Evolutionary conservation across 2,888 invertebrate species (phyloP).

Genomic region (Diplazon laetatorius): DNA sequence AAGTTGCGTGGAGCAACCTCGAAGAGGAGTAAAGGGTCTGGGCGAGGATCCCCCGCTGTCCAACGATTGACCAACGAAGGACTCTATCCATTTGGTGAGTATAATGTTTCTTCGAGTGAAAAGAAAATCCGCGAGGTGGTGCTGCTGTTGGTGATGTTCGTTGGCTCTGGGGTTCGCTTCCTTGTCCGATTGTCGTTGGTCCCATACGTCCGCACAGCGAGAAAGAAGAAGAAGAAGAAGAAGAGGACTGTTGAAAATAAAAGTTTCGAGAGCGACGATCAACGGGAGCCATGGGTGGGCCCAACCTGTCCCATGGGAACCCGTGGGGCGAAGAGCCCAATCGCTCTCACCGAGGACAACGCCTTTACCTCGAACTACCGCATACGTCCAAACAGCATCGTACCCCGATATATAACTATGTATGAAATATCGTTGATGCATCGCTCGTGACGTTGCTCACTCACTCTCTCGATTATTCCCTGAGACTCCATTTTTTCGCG

Average conservation of each 20-base stretch:
- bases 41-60: constrained; percentile 78
- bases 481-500: constrained; percentile 57
- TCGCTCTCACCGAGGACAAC: constrained; percentile 3
- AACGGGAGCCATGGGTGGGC: constrained; percentile 81
- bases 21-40: constrained; percentile 52
- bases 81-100: constrained; percentile 77
- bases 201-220: constrained; percentile 15
- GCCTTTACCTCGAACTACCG: constrained; percentile 27
- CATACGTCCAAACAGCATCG: constrained; percentile 33
- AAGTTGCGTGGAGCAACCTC: constrained; percentile 9
- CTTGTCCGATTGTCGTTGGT: constrained; percentile 9
- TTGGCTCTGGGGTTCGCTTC: constrained; percentile 8
- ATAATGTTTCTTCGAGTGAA: constrained; percentile 61
- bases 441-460: constrained; percentile 32
- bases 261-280: constrained; percentile 61
- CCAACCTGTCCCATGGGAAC: constrained; percentile 77
- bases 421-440: constrained; percentile 7
- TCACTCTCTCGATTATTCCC: constrained; percentile 23
- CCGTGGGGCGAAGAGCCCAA: constrained; percentile 48
- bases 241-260: constrained; percentile 38
- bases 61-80: constrained; percentile 74
- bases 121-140: constrained; percentile 43
- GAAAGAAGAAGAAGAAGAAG: too few relatives aligned
- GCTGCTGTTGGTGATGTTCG: constrained; percentile 18
- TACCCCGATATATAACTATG: constrained; percentile 23